Percentiles rank a stretch among this genome's conserved stretches.
Evolutionary conservation across 2,113 vertebrate genomes (phyloP).

Genomic region (Vulpes vulpes): DNA sequence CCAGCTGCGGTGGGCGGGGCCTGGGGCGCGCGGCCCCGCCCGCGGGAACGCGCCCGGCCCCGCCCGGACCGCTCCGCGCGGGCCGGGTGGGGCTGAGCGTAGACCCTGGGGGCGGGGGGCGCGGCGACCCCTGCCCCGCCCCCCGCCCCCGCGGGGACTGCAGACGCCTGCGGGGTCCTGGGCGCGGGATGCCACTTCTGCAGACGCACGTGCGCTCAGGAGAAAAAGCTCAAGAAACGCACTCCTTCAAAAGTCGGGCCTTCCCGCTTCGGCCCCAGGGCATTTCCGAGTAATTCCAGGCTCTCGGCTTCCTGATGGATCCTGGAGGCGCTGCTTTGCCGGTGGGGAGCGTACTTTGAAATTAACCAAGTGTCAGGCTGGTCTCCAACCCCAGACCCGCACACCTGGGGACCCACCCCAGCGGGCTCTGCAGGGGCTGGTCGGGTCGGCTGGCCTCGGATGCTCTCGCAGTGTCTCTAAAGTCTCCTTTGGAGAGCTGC

Average conservation of each 20-base stretch:
- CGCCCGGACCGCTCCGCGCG: not conserved
- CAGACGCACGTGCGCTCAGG: slow-evolving; percentile 18
- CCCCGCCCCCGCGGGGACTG: not conserved
- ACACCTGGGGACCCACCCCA: slow-evolving; percentile 28
- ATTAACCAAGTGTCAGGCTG: slow-evolving; percentile 7
- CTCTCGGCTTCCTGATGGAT: not conserved
- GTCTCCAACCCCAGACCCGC: not conserved
- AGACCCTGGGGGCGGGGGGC: accelerated
- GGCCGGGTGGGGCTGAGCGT: accelerated
- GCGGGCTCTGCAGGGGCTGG: not conserved
- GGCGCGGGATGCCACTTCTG: not conserved
- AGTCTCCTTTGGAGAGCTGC: slow-evolving; percentile 53
- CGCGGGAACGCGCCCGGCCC: not conserved
- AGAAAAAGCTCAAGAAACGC: not conserved
- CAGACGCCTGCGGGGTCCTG: not conserved
- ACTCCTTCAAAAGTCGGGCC: not conserved
- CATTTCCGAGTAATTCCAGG: not conserved
- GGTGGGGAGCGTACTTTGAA: not conserved
- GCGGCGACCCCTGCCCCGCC: not conserved
- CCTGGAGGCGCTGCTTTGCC: not conserved
- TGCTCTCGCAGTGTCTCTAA: slow-evolving; percentile 23
- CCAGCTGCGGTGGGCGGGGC: slow-evolving; percentile 41
- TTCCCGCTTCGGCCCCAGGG: not conserved
- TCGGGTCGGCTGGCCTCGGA: slow-evolving; percentile 38
- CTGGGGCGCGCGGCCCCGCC: not conserved